Percentiles rank a stretch among this genome's conserved stretches.
Evolutionary conservation across 2,113 vertebrate genomes (phyloP).

Genomic region (Podarcis raffonei): DNA sequence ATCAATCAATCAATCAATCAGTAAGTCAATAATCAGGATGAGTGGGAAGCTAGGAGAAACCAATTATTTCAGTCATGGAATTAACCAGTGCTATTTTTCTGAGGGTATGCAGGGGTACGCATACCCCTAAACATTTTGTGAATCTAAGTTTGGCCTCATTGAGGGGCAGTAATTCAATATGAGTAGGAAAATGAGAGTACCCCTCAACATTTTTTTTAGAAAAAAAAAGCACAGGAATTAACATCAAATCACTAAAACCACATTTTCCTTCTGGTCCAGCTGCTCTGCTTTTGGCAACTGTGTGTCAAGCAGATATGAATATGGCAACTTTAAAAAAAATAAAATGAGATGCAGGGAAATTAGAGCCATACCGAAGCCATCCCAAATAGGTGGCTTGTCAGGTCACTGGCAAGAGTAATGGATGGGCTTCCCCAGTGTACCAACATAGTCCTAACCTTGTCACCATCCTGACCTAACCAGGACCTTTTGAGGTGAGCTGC

Average conservation of each 20-base stretch:
- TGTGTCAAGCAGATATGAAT: too few relatives aligned
- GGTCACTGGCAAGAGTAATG: not conserved
- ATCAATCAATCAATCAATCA: too few relatives aligned
- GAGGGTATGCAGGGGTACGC: too few relatives aligned
- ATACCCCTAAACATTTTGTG: too few relatives aligned
- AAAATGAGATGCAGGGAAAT: not conserved
- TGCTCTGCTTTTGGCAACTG: not conserved
- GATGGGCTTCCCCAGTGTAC: too few relatives aligned
- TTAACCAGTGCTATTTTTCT: too few relatives aligned
- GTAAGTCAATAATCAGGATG: not conserved
- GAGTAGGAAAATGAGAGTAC: too few relatives aligned
- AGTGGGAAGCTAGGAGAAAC: not conserved
- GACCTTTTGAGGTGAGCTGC: too few relatives aligned
- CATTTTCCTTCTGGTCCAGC: not conserved
- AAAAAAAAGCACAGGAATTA: not conserved
- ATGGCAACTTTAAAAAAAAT: not conserved
- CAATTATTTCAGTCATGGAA: not conserved
- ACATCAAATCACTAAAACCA: not conserved
- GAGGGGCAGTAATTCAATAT: too few relatives aligned
- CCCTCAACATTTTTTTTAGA: fast-evolving
- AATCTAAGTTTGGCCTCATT: too few relatives aligned
- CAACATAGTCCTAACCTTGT: too few relatives aligned
- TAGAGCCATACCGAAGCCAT: not conserved
- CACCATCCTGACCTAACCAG: too few relatives aligned
- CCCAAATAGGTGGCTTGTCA: not conserved